These are phyloP conservation scores for Podarcis siculus DNA, from an alignment of 2,797 vertebrate genomes.

Conservation along the genomic window DNA sequence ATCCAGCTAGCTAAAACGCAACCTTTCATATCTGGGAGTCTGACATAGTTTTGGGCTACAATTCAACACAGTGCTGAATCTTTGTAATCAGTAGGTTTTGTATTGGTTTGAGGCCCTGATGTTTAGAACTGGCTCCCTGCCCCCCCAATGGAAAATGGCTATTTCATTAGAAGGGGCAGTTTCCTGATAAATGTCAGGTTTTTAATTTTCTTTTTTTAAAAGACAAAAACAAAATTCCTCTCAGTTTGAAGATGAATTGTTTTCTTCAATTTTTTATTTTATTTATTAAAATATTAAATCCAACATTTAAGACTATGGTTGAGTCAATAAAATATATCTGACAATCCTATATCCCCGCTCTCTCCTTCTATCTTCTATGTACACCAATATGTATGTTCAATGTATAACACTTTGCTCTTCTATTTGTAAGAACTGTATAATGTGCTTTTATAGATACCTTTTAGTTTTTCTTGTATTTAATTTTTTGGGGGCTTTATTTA, in stretches of 20 bases:
- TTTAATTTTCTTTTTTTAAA: neutral
- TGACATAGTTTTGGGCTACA: conserved; percentile 8
- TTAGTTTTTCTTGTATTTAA: no score
- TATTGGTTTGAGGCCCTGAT: neutral
- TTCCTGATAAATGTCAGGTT: neutral
- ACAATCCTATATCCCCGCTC: no score
- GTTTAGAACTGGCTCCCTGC: neutral
- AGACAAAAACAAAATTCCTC: neutral
- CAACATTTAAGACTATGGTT: no score
- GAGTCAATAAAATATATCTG: no score
- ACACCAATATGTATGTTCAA: no score
- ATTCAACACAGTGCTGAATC: conserved; percentile 1
- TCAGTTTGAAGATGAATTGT: neutral
- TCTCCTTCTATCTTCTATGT: no score
- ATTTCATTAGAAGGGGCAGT: neutral
- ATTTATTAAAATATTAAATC: no score
- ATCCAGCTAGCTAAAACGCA: neutral
- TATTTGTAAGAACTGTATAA: no score
- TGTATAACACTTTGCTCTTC: no score
- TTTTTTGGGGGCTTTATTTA: no score
- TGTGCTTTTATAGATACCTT: no score
- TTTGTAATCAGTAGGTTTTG: neutral
- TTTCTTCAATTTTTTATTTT: neutral
- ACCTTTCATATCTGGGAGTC: conserved; percentile 10
- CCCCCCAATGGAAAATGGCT: neutral